phyloP scores from a whole-genome alignment of 1,140 invertebrate genomes.

The Lordiphosa collinella region DNA sequence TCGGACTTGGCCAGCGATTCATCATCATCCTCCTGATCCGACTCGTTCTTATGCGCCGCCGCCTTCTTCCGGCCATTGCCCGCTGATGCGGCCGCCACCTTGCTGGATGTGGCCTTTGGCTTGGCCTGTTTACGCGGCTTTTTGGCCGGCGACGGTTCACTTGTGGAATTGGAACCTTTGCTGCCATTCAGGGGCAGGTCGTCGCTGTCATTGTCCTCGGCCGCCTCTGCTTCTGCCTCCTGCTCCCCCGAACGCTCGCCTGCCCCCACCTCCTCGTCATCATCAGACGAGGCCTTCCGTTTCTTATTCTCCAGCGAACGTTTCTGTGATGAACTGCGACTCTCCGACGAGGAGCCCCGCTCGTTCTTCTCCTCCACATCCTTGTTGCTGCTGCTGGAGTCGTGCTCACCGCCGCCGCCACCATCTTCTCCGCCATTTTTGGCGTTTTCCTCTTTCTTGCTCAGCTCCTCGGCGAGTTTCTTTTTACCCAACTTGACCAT shows the following conservation, averaged over 20 bases:
- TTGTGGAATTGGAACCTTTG: slow-evolving; percentile 26
- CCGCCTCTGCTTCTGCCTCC: slow-evolving; percentile 4
- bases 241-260: not conserved
- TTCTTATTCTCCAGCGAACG: slow-evolving; percentile 8
- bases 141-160: slow-evolving; percentile 15
- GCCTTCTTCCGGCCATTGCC: slow-evolving; percentile 32
- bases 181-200: slow-evolving; percentile 49
- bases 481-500: slow-evolving; percentile 56
- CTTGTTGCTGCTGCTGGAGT: slow-evolving; percentile 23
- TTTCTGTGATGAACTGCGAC: slow-evolving; percentile 8
- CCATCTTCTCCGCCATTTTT: slow-evolving; percentile 31
- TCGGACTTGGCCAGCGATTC: slow-evolving; percentile 11
- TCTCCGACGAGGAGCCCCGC: not conserved
- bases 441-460: slow-evolving; percentile 22
- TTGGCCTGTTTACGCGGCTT: slow-evolving; percentile 35
- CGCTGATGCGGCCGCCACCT: slow-evolving; percentile 4
- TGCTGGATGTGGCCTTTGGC: slow-evolving; percentile 17
- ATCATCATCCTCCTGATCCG: slow-evolving; percentile 1
- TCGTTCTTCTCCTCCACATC: slow-evolving; percentile 6
- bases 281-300: slow-evolving; percentile 4
- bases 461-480: slow-evolving; percentile 28
- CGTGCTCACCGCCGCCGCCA: slow-evolving; percentile 37
- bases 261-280: not conserved
- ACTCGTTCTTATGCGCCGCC: slow-evolving; percentile 3
- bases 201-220: slow-evolving; percentile 40